Percentiles rank a stretch among this genome's conserved stretches.
Evolutionary conservation across 1,140 invertebrate genomes (phyloP).

Genomic region (Drosophila ironensis): DNA sequence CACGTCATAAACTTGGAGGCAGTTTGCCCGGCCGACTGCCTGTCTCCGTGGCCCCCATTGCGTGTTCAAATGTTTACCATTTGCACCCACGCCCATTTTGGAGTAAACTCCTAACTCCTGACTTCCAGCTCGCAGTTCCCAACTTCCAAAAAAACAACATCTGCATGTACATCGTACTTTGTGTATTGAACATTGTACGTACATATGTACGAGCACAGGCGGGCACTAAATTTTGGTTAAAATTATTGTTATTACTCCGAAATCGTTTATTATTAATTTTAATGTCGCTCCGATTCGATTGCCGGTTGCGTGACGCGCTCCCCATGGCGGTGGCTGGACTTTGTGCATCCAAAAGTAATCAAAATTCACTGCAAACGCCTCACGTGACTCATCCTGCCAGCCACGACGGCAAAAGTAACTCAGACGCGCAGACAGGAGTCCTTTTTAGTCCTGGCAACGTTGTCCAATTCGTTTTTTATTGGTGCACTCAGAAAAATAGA

Average conservation of each 20-base stretch:
- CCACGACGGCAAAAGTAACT: background rate
- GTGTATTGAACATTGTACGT: too few relatives aligned
- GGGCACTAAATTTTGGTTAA: conserved; percentile 71
- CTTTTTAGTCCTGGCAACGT: conserved; percentile 49
- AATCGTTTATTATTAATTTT: conserved; percentile 81
- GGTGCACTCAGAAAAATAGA: background rate
- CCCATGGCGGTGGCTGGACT: conserved; percentile 32
- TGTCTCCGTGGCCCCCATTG: conserved; percentile 50
- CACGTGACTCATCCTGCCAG: conserved; percentile 73
- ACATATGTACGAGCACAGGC: conserved; percentile 44
- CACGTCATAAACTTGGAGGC: conserved; percentile 72
- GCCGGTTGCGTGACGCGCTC: conserved; percentile 52
- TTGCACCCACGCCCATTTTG: conserved; percentile 70
- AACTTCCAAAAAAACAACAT: conserved; percentile 15
- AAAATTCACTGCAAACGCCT: conserved; percentile 65
- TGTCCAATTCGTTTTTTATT: conserved; percentile 36
- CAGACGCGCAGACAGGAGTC: conserved; percentile 22
- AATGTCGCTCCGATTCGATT: conserved; percentile 53
- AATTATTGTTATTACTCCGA: conserved; percentile 78
- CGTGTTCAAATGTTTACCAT: conserved; percentile 77
- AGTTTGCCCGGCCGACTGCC: conserved; percentile 37
- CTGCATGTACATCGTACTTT: conserved; percentile 15
- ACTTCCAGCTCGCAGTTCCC: conserved; percentile 10
- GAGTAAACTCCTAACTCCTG: conserved; percentile 47
- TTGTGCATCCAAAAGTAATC: conserved; percentile 59